These are phyloP conservation scores for Acronicta alni DNA, from an alignment of 2,888 invertebrate genomes.

Conservation along the genomic window DNA sequence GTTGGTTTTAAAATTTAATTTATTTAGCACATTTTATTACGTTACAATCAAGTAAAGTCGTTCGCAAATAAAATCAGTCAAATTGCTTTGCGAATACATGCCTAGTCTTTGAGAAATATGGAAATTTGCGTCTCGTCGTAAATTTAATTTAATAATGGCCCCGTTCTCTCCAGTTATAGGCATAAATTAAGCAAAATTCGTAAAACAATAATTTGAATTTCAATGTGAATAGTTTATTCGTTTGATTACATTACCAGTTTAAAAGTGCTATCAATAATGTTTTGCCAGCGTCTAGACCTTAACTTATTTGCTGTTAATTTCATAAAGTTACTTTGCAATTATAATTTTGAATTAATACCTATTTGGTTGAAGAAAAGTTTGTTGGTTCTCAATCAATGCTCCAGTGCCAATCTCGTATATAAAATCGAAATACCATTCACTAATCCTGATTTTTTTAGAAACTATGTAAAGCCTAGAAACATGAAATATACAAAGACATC, in stretches of 20 bases:
- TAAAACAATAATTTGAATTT: constrained; percentile 60
- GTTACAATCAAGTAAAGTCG: constrained; percentile 27
- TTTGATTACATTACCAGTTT: constrained; percentile 45
- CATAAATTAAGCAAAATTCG: constrained; percentile 59
- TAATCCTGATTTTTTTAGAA: too few species aligned
- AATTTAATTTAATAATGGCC: constrained; percentile 64
- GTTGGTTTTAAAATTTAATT: neutral
- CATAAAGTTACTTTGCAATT: constrained; percentile 21
- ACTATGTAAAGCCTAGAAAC: too few species aligned
- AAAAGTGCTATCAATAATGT: constrained; percentile 29
- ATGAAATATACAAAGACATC: too few species aligned
- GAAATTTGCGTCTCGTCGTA: constrained; percentile 55
- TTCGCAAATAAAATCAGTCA: constrained; percentile 51
- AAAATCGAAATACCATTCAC: too few species aligned
- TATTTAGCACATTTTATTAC: constrained; percentile 2
- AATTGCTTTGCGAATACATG: constrained; percentile 47
- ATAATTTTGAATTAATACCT: constrained; percentile 10
- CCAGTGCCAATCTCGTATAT: too few species aligned
- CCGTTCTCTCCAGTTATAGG: constrained; percentile 49
- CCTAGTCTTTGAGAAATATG: constrained; percentile 55
- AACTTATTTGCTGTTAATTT: constrained; percentile 29
- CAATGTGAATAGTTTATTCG: constrained; percentile 49
- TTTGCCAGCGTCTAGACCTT: constrained; percentile 24
- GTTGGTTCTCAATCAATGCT: neutral
- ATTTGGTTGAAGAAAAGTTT: constrained; percentile 12